Evolutionary conservation across 2,888 invertebrate genomes (phyloP).

Genomic region (Drosophila longiperda): DNA sequence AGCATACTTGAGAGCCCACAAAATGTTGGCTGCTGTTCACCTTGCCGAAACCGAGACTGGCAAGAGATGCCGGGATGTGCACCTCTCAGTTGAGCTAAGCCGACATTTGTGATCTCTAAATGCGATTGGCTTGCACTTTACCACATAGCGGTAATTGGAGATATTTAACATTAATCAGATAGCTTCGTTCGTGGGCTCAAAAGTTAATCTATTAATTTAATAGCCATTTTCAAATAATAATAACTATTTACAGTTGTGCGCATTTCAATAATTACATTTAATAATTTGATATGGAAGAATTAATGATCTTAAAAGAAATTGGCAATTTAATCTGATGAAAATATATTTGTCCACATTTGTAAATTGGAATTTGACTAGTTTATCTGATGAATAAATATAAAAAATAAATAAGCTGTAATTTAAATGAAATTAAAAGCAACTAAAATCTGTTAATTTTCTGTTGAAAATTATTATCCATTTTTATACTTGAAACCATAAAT

Average conservation of each 20-base stretch:
- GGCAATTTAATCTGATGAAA: background rate
- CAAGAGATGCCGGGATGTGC: constrained; percentile 5
- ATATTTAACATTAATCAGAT: constrained; percentile 23
- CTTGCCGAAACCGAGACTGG: background rate
- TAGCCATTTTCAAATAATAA: background rate
- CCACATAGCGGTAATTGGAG: constrained; percentile 29
- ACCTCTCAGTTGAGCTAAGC: constrained; percentile 33
- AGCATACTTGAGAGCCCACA: constrained; percentile 18
- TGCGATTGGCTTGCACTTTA: constrained; percentile 35
- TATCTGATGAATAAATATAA: no score
- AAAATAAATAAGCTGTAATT: no score
- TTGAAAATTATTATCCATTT: background rate
- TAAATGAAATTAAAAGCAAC: background rate
- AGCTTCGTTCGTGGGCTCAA: background rate
- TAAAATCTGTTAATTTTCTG: background rate
- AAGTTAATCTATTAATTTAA: constrained; percentile 31
- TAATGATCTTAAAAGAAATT: background rate
- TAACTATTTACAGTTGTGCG: background rate
- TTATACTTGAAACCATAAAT: background rate
- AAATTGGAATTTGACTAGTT: background rate
- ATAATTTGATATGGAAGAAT: background rate
- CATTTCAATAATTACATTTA: background rate
- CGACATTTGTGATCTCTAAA: constrained; percentile 46
- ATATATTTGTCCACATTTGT: background rate
- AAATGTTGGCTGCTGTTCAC: constrained; percentile 18